Evolutionary conservation across 2,797 vertebrate genomes (phyloP).

Genomic region (Otus scops): DNA sequence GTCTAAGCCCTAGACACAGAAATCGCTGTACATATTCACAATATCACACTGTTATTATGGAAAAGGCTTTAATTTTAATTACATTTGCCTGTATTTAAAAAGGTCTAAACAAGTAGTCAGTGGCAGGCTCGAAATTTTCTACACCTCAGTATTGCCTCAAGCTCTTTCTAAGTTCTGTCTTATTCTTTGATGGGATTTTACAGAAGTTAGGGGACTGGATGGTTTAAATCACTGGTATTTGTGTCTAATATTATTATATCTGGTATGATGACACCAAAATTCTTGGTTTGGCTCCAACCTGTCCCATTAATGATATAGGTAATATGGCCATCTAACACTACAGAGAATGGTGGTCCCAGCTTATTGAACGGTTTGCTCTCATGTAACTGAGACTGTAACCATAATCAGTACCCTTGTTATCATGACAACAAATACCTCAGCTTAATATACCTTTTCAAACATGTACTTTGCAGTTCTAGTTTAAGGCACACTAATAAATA

Average conservation of each 20-base stretch:
- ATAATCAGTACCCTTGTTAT: neutral
- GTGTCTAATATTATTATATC: neutral
- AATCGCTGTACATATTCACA: neutral
- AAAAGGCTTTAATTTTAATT: slow-evolving; percentile 18
- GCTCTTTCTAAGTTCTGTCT: neutral
- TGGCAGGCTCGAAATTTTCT: neutral
- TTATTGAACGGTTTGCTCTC: neutral
- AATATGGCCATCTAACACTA: neutral
- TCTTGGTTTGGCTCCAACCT: neutral
- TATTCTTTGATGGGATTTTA: neutral
- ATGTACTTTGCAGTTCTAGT: neutral
- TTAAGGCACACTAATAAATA: neutral
- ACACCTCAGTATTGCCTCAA: neutral
- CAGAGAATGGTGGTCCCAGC: neutral
- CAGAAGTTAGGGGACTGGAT: neutral
- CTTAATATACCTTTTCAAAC: neutral
- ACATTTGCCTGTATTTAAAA: slow-evolving; percentile 11
- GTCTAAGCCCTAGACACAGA: neutral
- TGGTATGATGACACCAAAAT: neutral
- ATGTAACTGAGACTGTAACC: neutral
- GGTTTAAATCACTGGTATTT: neutral
- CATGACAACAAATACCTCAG: neutral
- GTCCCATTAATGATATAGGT: neutral
- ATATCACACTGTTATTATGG: neutral
- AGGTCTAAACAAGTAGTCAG: neutral